Evolutionary conservation across 2,888 invertebrate genomes (phyloP).

Genomic region (Agrilus cyanescens): DNA sequence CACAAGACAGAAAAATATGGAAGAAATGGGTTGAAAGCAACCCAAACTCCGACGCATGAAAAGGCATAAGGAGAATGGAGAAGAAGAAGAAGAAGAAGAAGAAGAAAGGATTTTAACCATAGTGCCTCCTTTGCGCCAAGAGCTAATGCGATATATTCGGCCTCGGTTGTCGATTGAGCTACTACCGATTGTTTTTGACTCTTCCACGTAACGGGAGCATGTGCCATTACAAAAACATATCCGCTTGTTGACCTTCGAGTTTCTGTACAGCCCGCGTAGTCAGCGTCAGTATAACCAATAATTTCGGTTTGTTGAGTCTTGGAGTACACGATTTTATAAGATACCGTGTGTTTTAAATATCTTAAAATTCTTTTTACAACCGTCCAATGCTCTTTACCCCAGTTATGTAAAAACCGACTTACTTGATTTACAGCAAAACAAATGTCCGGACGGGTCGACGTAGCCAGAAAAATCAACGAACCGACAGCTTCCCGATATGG

Average conservation of each 20-base stretch:
- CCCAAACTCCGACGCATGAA: background rate
- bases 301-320: background rate
- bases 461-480: background rate
- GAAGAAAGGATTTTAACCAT: background rate
- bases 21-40: background rate
- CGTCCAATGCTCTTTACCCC: background rate
- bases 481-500: slow-evolving; percentile 1
- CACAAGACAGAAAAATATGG: too few species aligned
- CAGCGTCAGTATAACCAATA: slow-evolving; percentile 1
- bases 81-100: too few species aligned
- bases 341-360: background rate
- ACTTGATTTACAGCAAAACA: background rate
- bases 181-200: background rate
- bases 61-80: too few species aligned
- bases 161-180: slow-evolving; percentile 2
- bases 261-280: slow-evolving; percentile 1
- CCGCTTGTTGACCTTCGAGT: background rate
- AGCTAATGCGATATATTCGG: background rate
- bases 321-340: background rate
- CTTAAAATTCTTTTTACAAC: slow-evolving; percentile 4
- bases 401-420: background rate
- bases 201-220: background rate
- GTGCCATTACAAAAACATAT: background rate
- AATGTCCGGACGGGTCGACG: background rate
- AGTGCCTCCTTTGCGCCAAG: background rate